Percentiles rank a stretch among this genome's conserved stretches.
phyloP scores from a whole-genome alignment of 2,888 invertebrate genomes.

The Ephialtes manifestator region DNA sequence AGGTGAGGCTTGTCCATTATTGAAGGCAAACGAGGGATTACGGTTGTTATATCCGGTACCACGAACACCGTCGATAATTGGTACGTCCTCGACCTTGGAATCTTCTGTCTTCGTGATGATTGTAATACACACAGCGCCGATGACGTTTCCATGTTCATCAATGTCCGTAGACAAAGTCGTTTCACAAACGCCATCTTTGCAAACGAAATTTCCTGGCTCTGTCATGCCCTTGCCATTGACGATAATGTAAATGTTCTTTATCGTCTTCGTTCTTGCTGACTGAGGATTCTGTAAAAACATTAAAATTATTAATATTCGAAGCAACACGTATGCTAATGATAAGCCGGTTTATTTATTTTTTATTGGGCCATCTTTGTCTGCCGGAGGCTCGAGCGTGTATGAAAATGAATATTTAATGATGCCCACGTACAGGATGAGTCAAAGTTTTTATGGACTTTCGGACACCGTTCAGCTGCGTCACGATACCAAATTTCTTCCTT shows the following conservation, averaged over 20 bases:
- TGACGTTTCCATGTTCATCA: conserved; percentile 73
- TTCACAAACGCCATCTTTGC: conserved; percentile 74
- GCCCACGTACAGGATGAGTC: conserved; percentile 14
- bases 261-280: conserved; percentile 53
- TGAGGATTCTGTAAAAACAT: conserved; percentile 49
- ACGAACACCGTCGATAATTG: conserved; percentile 76
- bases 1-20: conserved; percentile 39
- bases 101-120: conserved; percentile 72
- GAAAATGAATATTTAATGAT: conserved; percentile 32
- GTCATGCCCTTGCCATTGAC: conserved; percentile 72
- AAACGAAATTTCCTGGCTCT: conserved; percentile 57
- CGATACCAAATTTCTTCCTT: conserved; percentile 20
- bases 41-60: conserved; percentile 65
- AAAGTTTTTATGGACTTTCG: conserved; percentile 37
- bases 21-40: conserved; percentile 47
- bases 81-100: conserved; percentile 72
- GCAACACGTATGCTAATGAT: conserved; percentile 6
- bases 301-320: conserved; percentile 20
- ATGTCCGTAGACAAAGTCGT: conserved; percentile 70
- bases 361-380: background rate
- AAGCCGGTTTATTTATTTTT: background rate
- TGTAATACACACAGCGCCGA: conserved; percentile 75
- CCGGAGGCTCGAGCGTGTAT: background rate
- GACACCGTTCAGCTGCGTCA: conserved; percentile 31
- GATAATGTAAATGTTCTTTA: conserved; percentile 74